Evolutionary conservation across 2,113 vertebrate genomes (phyloP).

Genomic region (Microtus ochrogaster): DNA sequence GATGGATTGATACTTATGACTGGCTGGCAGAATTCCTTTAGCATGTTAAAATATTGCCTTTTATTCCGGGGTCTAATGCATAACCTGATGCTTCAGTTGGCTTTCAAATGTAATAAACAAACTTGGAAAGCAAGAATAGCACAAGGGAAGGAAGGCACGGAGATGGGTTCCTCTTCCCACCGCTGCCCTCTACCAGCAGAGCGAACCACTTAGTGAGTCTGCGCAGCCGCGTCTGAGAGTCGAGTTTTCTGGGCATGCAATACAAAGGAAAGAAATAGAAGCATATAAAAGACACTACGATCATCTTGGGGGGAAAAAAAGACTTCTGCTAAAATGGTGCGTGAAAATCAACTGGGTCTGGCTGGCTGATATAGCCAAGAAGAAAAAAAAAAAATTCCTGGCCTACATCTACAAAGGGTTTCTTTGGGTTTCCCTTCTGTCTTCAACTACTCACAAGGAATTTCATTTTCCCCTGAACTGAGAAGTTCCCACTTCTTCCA

Average conservation of each 20-base stretch:
- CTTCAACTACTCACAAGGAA: background rate
- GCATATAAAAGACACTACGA: background rate
- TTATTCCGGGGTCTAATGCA: slow-evolving; percentile 74
- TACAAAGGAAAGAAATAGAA: slow-evolving; percentile 8
- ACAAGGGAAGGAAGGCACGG: slow-evolving; percentile 54
- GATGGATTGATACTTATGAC: slow-evolving; percentile 72
- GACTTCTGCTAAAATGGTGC: background rate
- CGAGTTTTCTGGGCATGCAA: background rate
- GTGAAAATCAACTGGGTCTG: slow-evolving; percentile 14
- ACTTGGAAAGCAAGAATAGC: slow-evolving; percentile 65
- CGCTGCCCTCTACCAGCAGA: background rate
- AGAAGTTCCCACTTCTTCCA: background rate
- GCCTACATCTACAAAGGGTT: background rate
- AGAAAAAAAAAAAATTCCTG: slow-evolving; percentile 17
- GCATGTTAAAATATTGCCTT: slow-evolving; percentile 64
- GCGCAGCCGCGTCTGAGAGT: background rate
- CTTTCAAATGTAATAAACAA: slow-evolving; percentile 73
- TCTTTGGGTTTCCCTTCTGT: background rate
- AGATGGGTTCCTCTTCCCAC: slow-evolving; percentile 38
- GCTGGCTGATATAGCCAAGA: slow-evolving; percentile 6
- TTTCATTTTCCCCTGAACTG: background rate
- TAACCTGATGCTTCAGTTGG: slow-evolving; percentile 43
- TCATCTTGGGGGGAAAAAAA: background rate
- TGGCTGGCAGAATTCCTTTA: slow-evolving; percentile 74
- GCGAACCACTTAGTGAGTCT: background rate